phyloP scores from a whole-genome alignment of 2,797 vertebrate species.

The Rhadinocentrus ornatus region DNA sequence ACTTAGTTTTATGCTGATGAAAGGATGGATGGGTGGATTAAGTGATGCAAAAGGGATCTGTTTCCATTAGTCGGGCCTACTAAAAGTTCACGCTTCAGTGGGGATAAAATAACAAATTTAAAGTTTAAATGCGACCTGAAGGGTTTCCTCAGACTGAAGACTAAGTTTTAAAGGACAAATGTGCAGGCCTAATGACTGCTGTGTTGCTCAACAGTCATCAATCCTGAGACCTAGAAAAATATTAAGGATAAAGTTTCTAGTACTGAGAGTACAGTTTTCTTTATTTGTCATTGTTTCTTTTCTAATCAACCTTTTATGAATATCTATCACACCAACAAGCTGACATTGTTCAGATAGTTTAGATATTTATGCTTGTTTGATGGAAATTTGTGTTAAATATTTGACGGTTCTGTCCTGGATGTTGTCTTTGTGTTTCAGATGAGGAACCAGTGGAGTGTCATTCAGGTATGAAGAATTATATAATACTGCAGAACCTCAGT shows the following conservation, averaged over 20 bases:
- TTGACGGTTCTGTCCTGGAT: no score
- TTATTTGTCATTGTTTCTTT: neutral
- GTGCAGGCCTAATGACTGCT: conserved; percentile 10
- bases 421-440: conserved; percentile 30
- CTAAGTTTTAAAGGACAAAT: conserved; percentile 2
- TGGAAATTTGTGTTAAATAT: no score
- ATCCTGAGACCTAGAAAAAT: neutral
- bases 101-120: conserved; percentile 8
- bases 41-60: conserved; percentile 18
- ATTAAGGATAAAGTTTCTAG: neutral
- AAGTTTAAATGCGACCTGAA: conserved; percentile 19
- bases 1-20: neutral
- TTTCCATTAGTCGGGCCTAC: conserved; percentile 33
- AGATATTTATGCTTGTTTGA: neutral
- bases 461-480: conserved; percentile 48
- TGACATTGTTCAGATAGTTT: no score
- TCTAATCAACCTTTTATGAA: neutral
- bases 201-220: conserved; percentile 4
- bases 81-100: conserved; percentile 50
- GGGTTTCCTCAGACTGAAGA: conserved; percentile 16
- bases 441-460: neutral
- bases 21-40: conserved; percentile 1
- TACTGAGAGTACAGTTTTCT: neutral
- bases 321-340: neutral
- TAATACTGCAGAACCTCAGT: neutral